Conservation (phyloP, 1,140 invertebrate genomes). For the Drosophila teissieri region DNA sequence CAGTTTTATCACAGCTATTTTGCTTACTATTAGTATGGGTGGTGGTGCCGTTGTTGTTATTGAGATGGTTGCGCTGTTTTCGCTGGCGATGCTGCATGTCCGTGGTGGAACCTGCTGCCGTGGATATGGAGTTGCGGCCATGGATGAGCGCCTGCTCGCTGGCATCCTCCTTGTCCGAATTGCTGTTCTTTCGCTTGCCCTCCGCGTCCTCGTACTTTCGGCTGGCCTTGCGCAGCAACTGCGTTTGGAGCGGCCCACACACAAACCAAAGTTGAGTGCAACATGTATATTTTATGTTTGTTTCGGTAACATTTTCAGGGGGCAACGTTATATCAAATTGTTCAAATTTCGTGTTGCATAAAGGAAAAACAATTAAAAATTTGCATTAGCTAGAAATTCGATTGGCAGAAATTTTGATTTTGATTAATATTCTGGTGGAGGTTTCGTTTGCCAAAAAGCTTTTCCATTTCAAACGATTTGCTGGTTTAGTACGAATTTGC, state of each 20-base stretch:
- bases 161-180: constrained; percentile 80
- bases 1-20: constrained; percentile 77
- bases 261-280: not conserved
- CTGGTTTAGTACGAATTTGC: constrained; percentile 43
- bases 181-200: constrained; percentile 80
- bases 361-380: constrained; percentile 80
- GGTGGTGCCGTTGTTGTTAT: constrained; percentile 43
- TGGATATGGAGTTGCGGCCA: constrained; percentile 31
- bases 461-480: constrained; percentile 35
- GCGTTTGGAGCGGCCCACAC: constrained; percentile 5
- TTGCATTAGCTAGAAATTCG: constrained; percentile 59
- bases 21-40: constrained; percentile 49
- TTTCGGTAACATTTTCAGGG: constrained; percentile 27
- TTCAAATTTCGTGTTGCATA: constrained; percentile 43
- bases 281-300: not conserved
- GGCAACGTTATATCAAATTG: constrained; percentile 38
- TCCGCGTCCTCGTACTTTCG: constrained; percentile 72
- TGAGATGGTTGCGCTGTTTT: constrained; percentile 57
- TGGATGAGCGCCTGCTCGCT: constrained; percentile 65
- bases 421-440: constrained; percentile 45
- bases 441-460: constrained; percentile 33
- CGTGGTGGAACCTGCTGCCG: not conserved
- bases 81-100: constrained; percentile 83
- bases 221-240: constrained; percentile 70
- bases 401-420: constrained; percentile 39